These are phyloP conservation scores for Pterobdella sp. DNA, from an alignment of 2,888 invertebrate species.

Conservation along the genomic window DNA sequence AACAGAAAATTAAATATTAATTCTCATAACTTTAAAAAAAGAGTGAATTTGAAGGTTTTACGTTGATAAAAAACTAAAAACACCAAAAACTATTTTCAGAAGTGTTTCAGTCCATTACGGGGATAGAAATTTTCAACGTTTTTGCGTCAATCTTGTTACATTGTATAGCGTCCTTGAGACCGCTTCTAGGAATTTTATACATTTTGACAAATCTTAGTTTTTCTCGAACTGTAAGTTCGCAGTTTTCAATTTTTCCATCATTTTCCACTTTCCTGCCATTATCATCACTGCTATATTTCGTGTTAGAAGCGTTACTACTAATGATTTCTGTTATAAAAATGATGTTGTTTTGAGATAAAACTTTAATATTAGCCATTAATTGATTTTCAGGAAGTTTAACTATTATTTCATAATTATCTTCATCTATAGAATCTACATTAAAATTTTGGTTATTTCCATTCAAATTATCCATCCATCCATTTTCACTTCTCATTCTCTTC, in stretches of 20 bases:
- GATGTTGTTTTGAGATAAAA: background rate
- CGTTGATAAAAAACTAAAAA: no score
- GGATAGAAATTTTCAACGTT: constrained; percentile 5
- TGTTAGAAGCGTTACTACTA: background rate
- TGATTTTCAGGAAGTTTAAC: background rate
- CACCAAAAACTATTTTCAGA: no score
- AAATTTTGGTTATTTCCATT: no score
- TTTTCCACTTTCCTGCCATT: background rate
- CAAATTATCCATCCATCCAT: background rate
- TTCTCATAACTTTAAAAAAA: no score
- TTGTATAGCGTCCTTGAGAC: background rate
- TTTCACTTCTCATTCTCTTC: background rate
- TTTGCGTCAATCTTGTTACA: background rate
- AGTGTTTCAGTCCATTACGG: background rate
- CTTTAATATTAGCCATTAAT: background rate
- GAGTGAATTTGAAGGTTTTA: no score
- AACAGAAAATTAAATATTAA: no score
- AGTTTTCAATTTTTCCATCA: background rate
- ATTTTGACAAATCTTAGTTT: background rate
- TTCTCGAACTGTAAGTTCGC: background rate
- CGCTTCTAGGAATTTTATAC: background rate
- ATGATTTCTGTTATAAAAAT: background rate
- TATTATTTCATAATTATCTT: background rate
- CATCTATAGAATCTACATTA: no score
- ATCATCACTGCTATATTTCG: background rate